These are phyloP conservation scores for Girardia tigrina DNA, from an alignment of 2,888 invertebrate genomes.

Conservation along the genomic window DNA sequence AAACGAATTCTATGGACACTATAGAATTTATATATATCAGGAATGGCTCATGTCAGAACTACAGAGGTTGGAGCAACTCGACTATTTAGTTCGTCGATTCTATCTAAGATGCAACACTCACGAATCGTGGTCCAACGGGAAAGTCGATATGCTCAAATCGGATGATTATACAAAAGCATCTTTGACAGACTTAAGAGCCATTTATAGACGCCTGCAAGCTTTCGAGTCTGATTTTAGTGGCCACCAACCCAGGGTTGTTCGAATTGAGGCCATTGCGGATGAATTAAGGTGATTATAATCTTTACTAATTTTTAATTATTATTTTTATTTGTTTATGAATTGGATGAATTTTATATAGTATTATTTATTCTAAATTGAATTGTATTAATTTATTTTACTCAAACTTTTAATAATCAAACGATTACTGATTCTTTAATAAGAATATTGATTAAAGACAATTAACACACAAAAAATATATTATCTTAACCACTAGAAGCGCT, in stretches of 20 bases:
- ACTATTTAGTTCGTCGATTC: slow-evolving; percentile 98
- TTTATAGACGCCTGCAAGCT: slow-evolving; percentile 99
- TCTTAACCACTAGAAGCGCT: too few relatives aligned
- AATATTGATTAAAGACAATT: too few relatives aligned
- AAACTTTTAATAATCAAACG: too few relatives aligned
- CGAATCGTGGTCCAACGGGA: slow-evolving; percentile 87
- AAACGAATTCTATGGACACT: too few relatives aligned
- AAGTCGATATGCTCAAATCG: slow-evolving; percentile 91
- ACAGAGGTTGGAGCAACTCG: slow-evolving; percentile 70
- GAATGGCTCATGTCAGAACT: slow-evolving; percentile 69
- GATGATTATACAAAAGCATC: slow-evolving; percentile 93
- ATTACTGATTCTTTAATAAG: too few relatives aligned
- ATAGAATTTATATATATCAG: neutral
- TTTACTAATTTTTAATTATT: too few relatives aligned
- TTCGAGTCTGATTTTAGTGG: slow-evolving; percentile 98
- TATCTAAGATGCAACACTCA: slow-evolving; percentile 98
- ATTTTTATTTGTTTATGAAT: too few relatives aligned
- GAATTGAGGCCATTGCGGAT: slow-evolving; percentile 97
- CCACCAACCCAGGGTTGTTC: slow-evolving; percentile 97
- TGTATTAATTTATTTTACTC: too few relatives aligned
- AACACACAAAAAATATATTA: too few relatives aligned
- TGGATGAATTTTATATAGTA: too few relatives aligned
- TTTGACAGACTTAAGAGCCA: slow-evolving; percentile 77
- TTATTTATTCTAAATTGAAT: too few relatives aligned
- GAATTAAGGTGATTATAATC: slow-evolving; percentile 85